Evolutionary conservation across 2,888 invertebrate species (phyloP).

Genomic region (Neoaliturus tenellus): DNA sequence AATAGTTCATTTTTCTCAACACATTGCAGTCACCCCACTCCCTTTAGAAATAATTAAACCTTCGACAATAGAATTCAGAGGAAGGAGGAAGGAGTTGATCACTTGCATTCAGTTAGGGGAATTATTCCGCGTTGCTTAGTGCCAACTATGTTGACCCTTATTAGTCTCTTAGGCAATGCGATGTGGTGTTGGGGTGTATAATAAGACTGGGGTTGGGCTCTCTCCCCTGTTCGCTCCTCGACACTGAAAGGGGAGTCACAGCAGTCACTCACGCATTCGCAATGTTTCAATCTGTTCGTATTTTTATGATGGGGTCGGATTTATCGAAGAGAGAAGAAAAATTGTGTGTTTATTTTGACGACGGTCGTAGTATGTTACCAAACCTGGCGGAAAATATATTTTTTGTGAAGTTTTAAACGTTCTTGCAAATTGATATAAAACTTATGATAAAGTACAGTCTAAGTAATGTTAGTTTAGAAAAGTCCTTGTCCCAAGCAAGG

Average conservation of each 20-base stretch:
- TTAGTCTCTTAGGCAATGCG: constrained; percentile 23
- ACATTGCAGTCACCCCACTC: too few species aligned
- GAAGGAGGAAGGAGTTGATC: not conserved
- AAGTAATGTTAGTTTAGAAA: too few species aligned
- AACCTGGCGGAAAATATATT: too few species aligned
- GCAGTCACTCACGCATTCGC: not conserved
- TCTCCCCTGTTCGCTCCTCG: not conserved
- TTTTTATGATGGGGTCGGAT: not conserved
- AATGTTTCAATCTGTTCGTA: constrained; percentile 1
- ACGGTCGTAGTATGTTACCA: too few species aligned
- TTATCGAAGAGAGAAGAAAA: too few species aligned
- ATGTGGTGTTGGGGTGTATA: constrained; percentile 3
- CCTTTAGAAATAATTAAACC: too few species aligned
- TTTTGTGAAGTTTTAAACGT: too few species aligned
- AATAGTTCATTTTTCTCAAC: too few species aligned
- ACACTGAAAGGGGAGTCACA: not conserved
- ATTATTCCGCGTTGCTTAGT: constrained; percentile 4
- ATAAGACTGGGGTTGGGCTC: constrained; percentile 9
- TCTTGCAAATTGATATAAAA: too few species aligned
- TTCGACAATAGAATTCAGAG: not conserved
- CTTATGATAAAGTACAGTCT: too few species aligned
- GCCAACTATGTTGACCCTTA: not conserved
- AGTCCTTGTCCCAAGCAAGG: too few species aligned
- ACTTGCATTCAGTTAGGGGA: not conserved
- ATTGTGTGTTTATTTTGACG: too few species aligned